Evolutionary conservation across 2,888 invertebrate species (phyloP), one percentile per base, ranked within the genome.

Genomic region (Lasiommata megera): DNA sequence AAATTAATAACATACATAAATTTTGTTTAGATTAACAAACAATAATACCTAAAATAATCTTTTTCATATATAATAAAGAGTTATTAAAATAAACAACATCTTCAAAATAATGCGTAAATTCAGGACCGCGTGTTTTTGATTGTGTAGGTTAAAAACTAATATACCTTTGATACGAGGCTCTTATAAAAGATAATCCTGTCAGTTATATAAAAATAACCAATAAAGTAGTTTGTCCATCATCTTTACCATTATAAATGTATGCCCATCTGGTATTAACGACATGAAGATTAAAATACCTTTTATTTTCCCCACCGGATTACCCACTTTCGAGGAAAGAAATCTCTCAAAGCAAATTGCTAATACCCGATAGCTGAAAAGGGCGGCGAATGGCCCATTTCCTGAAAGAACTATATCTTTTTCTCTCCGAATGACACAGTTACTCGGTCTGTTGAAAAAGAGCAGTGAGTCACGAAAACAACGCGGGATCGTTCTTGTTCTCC

Each of bases 271-370:
- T 48, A 37, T 31, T 46, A 9, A 37, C 12, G n/a, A 48, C 36
- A 48, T 12, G 12, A 11, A 36, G 18, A 36, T 37, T 36, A 14
- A 18, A 51, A 38, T 51, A 40, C 38, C 51, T 51, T 51, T 51
- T 51, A 51, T 51, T 40, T 44, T 51, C 37, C 28, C 38, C 37
- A 29, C 51, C 23, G 38, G 51, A 38, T 51, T 38, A 51, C 38
- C 51, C 38, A 51, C 51, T 51, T 12, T 28, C 28, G 38, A 29
- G 38, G 29, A 77, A 79, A 59, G 54, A 43, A 61, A 40, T 53
- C 57, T 50, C 77, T 83, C 81, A 86, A 82, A 83, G 84, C 80
- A 84, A 87, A 84, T 85, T 82, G 82, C 80, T 80, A 82, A 81
- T 82, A 80, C 81, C 61, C 81, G 76, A 84, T 84, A 77, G 80